Conservation (phyloP, 2,113 vertebrate genomes). For the Hemichromis elongatus region DNA sequence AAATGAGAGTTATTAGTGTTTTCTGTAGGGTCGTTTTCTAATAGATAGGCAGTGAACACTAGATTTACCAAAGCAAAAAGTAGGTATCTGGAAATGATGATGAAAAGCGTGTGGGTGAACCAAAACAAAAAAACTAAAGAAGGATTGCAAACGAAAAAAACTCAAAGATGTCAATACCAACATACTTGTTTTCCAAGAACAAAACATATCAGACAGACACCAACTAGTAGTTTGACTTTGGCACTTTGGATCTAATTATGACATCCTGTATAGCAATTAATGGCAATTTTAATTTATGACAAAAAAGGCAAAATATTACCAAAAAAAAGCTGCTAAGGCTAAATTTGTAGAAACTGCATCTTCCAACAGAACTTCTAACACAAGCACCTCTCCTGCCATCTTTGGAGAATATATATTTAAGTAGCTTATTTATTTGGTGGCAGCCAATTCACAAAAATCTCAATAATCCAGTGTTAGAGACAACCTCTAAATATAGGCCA, state of each 20-base stretch:
- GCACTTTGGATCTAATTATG: not conserved
- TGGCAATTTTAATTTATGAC: not conserved
- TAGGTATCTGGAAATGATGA: not conserved
- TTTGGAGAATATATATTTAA: not conserved
- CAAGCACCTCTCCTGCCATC: not conserved
- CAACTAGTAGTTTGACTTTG: not conserved
- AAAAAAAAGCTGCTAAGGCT: not conserved
- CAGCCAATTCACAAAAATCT: not conserved
- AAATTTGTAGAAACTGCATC: not conserved
- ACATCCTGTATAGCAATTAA: not conserved
- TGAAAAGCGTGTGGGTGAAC: not conserved
- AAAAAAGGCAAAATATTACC: not conserved
- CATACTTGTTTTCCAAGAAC: not conserved
- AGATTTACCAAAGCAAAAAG: not conserved
- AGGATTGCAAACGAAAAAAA: no score
- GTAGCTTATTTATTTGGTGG: not conserved
- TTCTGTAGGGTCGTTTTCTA: not conserved
- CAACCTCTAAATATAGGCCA: conserved; percentile 62
- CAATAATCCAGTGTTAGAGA: conserved; percentile 14
- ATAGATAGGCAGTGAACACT: not conserved
- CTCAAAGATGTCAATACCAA: not conserved
- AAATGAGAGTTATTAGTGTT: not conserved
- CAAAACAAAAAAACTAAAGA: no score
- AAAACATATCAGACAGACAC: not conserved
- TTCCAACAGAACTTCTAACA: not conserved